phyloP scores from a whole-genome alignment of 2,113 vertebrate genomes.

The Alexandromys fortis region DNA sequence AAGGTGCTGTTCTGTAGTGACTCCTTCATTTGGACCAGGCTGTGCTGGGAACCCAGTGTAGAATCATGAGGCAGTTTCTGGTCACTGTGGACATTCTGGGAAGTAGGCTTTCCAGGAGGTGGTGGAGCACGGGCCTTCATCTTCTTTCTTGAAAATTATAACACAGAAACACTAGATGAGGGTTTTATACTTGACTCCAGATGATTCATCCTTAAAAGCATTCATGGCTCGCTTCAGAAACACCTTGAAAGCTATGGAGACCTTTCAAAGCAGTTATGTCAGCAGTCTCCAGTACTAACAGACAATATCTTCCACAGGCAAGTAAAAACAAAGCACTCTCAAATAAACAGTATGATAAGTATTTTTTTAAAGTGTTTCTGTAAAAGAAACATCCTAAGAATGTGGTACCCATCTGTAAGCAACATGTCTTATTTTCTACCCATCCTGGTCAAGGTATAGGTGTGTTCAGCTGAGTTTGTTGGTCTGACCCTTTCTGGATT shows the following conservation, averaged over 20 bases:
- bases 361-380: neutral
- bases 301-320: neutral
- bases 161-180: neutral
- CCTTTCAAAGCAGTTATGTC: neutral
- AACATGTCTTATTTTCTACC: neutral
- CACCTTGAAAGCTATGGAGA: accelerated
- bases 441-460: too few relatives aligned
- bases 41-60: constrained; percentile 84
- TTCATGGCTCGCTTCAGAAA: neutral
- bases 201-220: neutral
- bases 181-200: neutral
- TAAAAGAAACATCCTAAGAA: neutral
- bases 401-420: neutral
- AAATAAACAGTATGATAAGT: neutral
- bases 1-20: constrained; percentile 84
- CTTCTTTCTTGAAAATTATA: constrained; percentile 86
- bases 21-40: constrained; percentile 87
- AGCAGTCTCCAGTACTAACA: neutral
- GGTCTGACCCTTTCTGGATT: neutral
- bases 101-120: constrained; percentile 87
- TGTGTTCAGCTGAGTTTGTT: accelerated
- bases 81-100: constrained; percentile 81
- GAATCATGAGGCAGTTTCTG: constrained; percentile 76
- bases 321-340: neutral
- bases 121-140: constrained; percentile 93